Conservation (phyloP, 2,888 invertebrate species). For the Fabriciana adippe region DNA sequence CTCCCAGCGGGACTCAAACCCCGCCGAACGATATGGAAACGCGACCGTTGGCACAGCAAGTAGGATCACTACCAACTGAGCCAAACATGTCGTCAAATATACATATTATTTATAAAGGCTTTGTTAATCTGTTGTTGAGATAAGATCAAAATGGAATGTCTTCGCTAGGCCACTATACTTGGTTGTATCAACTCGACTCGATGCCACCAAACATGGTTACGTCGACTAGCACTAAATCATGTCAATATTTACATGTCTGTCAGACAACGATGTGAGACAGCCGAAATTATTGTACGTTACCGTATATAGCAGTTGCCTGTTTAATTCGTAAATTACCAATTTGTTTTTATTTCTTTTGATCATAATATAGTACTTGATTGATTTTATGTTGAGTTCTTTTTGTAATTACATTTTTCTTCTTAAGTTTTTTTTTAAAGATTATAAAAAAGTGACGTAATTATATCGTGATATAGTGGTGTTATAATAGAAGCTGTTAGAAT, state of each 20-base stretch:
- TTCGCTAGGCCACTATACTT: slow-evolving; percentile 51
- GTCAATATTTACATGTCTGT: slow-evolving; percentile 60
- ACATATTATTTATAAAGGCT: background rate
- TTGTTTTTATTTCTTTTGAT: background rate
- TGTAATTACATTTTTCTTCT: background rate
- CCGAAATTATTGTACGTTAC: slow-evolving; percentile 37
- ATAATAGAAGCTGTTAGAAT: too few relatives aligned
- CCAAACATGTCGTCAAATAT: too few relatives aligned
- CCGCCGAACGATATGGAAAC: too few relatives aligned
- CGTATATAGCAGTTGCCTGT: slow-evolving; percentile 6
- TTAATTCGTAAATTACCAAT: background rate
- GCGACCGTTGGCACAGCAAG: too few relatives aligned
- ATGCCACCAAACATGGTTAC: slow-evolving; percentile 55
- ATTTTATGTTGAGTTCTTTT: background rate
- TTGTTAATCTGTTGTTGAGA: slow-evolving; percentile 7
- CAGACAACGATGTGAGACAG: slow-evolving; percentile 3
- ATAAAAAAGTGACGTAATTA: too few relatives aligned
- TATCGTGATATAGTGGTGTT: too few relatives aligned
- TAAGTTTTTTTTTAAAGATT: too few relatives aligned
- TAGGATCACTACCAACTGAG: too few relatives aligned
- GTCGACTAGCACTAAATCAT: slow-evolving; percentile 63
- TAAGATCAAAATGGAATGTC: slow-evolving; percentile 33
- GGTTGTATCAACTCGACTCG: slow-evolving; percentile 44
- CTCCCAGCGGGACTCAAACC: too few relatives aligned
- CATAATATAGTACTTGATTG: background rate